phyloP scores from a whole-genome alignment of 2,797 vertebrate species.

The Podarcis lilfordi region DNA sequence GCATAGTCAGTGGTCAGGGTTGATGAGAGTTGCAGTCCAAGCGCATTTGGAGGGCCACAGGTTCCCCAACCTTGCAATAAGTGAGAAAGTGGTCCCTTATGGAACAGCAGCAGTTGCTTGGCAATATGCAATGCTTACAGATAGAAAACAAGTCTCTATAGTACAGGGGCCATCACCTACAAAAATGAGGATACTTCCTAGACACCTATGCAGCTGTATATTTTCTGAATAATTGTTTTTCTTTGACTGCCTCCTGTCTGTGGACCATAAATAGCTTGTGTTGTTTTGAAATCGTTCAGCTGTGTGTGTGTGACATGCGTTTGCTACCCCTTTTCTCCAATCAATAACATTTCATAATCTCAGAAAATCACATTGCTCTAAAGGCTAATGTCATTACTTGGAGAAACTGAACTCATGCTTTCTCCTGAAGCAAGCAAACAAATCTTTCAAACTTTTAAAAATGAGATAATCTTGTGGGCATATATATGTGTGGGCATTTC shows the following conservation, averaged over 20 bases:
- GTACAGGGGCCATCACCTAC: background rate
- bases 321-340: background rate
- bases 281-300: background rate
- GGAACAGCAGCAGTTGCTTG: background rate
- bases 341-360: background rate
- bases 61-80: background rate
- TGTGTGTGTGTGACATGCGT: background rate
- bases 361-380: constrained; percentile 12
- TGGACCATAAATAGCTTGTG: background rate
- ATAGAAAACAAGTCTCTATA: background rate
- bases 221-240: constrained; percentile 7
- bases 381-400: background rate
- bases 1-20: background rate
- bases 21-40: background rate
- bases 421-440: background rate
- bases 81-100: background rate
- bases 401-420: background rate
- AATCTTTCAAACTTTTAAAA: background rate
- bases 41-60: background rate
- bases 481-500: background rate
- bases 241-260: background rate
- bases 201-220: background rate
- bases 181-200: background rate
- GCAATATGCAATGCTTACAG: background rate
- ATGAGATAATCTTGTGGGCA: background rate